Percentiles rank a stretch among this genome's conserved stretches.
These are phyloP conservation scores for Noctua fimbriata DNA, from an alignment of 2,888 invertebrate genomes.

Conservation along the genomic window DNA sequence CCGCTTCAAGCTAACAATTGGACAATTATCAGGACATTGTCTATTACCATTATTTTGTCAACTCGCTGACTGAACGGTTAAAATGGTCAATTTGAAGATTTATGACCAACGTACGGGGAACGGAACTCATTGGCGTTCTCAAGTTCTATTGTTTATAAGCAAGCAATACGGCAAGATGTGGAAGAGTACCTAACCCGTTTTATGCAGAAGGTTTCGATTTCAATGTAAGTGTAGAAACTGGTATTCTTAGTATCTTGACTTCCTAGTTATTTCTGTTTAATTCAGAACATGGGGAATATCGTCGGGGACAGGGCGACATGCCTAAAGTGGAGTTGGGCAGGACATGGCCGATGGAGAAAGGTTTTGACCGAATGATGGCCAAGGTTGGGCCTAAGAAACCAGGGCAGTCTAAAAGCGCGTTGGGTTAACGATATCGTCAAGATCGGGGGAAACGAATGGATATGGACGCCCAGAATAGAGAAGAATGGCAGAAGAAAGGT, in stretches of 20 bases:
- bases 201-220: conserved; percentile 42
- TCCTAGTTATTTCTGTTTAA: background rate
- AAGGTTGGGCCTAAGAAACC: too few species aligned
- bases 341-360: too few species aligned
- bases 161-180: conserved; percentile 27
- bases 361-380: too few species aligned
- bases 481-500: too few species aligned
- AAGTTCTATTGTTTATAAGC: conserved; percentile 59
- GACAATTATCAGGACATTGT: conserved; percentile 79
- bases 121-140: conserved; percentile 68
- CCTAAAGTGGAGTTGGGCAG: too few species aligned
- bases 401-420: too few species aligned
- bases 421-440: too few species aligned
- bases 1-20: conserved; percentile 75
- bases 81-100: conserved; percentile 82
- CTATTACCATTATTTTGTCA: conserved; percentile 83
- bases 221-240: conserved; percentile 15
- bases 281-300: background rate
- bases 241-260: conserved; percentile 1
- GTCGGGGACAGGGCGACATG: too few species aligned
- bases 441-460: too few species aligned
- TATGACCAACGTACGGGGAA: conserved; percentile 73
- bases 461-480: too few species aligned
- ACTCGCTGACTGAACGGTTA: conserved; percentile 79
- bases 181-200: conserved; percentile 39